Conservation (phyloP, 2,797 vertebrate genomes). For the Poeciliopsis turneri region DNA sequence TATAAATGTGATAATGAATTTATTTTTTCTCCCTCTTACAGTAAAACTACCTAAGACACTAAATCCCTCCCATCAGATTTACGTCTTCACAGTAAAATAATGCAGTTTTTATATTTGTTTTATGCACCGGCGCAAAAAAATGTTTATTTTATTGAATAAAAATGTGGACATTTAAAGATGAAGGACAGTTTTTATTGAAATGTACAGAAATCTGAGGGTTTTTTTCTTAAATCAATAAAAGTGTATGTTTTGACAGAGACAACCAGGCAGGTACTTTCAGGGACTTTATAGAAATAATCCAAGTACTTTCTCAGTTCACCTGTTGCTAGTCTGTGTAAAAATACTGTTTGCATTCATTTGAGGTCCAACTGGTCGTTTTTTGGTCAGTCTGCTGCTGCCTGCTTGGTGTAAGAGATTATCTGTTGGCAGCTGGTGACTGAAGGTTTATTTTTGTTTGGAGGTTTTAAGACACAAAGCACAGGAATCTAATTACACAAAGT, state of each 20-base stretch:
- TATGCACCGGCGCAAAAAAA: background rate
- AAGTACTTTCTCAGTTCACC: background rate
- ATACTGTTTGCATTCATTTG: background rate
- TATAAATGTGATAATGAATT: slow-evolving; percentile 7
- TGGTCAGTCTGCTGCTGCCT: background rate
- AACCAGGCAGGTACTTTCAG: slow-evolving; percentile 4
- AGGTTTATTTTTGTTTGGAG: background rate
- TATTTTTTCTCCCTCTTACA: background rate
- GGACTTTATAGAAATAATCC: background rate
- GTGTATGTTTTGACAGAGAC: background rate
- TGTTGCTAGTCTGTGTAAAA: background rate
- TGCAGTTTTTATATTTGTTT: background rate
- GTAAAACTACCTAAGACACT: background rate
- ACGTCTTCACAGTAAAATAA: background rate
- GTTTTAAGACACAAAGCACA: background rate
- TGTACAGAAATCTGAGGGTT: background rate
- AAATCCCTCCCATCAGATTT: background rate
- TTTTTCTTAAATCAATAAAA: background rate
- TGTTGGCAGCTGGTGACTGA: background rate
- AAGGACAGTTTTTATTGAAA: background rate
- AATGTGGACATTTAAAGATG: background rate
- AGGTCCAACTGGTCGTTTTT: background rate
- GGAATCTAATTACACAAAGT: background rate
- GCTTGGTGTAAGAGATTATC: background rate
- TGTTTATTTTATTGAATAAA: background rate